phyloP scores from a whole-genome alignment of 2,888 invertebrate genomes.

The Drosophila pseudotakahashii region DNA sequence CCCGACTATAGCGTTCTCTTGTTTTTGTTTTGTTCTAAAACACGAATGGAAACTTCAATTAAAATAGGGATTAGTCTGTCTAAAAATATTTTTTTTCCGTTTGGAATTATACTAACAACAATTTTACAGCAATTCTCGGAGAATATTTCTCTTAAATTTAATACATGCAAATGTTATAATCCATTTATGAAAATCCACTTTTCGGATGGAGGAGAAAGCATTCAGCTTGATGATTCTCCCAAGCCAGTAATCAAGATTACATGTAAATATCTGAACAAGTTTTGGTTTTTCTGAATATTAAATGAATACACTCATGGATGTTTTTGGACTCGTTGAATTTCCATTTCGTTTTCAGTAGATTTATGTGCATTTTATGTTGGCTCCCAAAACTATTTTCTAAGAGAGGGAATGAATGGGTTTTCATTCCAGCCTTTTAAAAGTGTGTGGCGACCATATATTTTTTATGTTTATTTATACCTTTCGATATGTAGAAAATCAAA shows the following conservation, averaged over 20 bases:
- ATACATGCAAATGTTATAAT: background rate
- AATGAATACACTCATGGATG: constrained; percentile 31
- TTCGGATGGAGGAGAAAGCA: constrained; percentile 1
- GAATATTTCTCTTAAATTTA: background rate
- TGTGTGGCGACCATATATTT: too few species aligned
- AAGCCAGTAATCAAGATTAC: constrained; percentile 7
- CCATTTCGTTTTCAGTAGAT: constrained; percentile 24
- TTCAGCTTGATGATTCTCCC: background rate
- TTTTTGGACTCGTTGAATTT: constrained; percentile 7
- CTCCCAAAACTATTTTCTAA: constrained; percentile 29
- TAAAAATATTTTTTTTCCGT: background rate
- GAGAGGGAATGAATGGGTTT: constrained; percentile 13
- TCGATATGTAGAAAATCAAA: too few species aligned
- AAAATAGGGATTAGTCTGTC: background rate
- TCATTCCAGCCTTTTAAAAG: constrained; percentile 13
- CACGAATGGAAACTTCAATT: background rate
- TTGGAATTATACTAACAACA: background rate
- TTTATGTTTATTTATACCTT: too few species aligned
- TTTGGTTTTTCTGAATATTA: constrained; percentile 32
- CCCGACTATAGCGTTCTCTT: too few species aligned
- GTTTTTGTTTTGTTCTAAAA: background rate
- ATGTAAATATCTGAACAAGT: constrained; percentile 22
- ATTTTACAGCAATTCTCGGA: background rate
- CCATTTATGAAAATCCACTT: background rate
- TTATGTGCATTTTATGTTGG: constrained; percentile 42